Evolutionary conservation across 2,113 vertebrate genomes (phyloP).

Genomic region (Cebus imitator): DNA sequence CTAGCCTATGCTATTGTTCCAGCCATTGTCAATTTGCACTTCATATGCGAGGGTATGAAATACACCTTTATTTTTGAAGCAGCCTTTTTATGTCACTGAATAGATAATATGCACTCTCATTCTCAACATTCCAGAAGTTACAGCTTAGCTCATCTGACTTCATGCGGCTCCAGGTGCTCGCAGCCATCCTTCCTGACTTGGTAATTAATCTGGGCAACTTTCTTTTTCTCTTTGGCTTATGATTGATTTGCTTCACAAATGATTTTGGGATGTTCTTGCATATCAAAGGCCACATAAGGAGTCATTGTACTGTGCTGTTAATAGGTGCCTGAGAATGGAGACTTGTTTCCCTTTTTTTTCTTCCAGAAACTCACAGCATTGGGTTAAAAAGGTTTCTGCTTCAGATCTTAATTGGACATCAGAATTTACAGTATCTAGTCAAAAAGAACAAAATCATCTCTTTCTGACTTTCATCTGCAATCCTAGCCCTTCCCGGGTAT

Average conservation of each 20-base stretch:
- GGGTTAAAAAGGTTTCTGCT: neutral
- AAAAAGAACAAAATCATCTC: neutral
- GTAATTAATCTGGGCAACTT: neutral
- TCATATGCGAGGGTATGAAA: neutral
- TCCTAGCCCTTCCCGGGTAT: neutral
- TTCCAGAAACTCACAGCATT: neutral
- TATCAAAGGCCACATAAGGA: conserved; percentile 57
- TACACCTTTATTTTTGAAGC: neutral
- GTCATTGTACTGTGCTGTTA: conserved; percentile 45
- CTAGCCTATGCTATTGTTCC: neutral
- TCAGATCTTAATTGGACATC: neutral
- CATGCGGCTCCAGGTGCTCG: neutral
- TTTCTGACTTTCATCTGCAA: neutral
- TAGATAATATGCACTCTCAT: neutral
- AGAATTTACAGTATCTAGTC: neutral
- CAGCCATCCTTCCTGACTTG: neutral
- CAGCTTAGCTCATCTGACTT: neutral
- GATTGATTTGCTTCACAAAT: conserved; percentile 35
- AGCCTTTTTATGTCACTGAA: neutral
- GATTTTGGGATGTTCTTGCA: conserved; percentile 35
- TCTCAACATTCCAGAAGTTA: neutral
- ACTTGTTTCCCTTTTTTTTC: neutral
- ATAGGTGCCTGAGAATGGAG: neutral
- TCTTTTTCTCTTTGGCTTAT: neutral
- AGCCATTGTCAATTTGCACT: neutral